phyloP scores from a whole-genome alignment of 2,888 invertebrate genomes.

The Anoplius nigerrimus region DNA sequence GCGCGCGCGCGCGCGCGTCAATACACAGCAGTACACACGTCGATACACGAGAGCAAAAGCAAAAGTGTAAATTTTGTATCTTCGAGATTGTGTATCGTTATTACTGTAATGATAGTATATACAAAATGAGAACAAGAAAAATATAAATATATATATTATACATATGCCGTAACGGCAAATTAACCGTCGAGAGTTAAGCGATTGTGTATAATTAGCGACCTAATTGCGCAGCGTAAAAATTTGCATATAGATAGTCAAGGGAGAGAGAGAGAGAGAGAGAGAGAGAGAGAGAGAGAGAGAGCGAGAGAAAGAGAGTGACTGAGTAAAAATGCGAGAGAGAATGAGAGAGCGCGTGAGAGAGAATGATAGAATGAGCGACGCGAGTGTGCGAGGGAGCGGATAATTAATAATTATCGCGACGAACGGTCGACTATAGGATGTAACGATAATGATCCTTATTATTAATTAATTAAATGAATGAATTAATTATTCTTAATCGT shows the following conservation, averaged over 20 bases:
- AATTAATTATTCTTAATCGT: constrained; percentile 28
- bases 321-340: constrained; percentile 42
- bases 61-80: constrained; percentile 71
- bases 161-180: constrained; percentile 18
- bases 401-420: constrained; percentile 32
- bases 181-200: constrained; percentile 54
- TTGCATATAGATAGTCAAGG: constrained; percentile 53
- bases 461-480: constrained; percentile 26
- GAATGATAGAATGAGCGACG: too few relatives aligned
- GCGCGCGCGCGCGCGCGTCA: background rate
- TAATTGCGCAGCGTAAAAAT: constrained; percentile 55
- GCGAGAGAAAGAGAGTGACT: too few relatives aligned
- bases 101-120: constrained; percentile 52
- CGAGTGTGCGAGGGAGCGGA: background rate
- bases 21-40: background rate
- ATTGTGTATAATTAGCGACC: constrained; percentile 69
- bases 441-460: constrained; percentile 16
- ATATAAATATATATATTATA: constrained; percentile 32
- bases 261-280: background rate
- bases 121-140: constrained; percentile 20
- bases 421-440: constrained; percentile 28
- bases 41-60: background rate
- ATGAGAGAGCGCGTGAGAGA: too few relatives aligned
- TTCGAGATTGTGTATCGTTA: constrained; percentile 70
- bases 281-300: background rate